Evolutionary conservation across 2,113 vertebrate genomes (phyloP), one percentile per base, ranked within the genome.

Genomic region (Hippocampus guttulatus): DNA sequence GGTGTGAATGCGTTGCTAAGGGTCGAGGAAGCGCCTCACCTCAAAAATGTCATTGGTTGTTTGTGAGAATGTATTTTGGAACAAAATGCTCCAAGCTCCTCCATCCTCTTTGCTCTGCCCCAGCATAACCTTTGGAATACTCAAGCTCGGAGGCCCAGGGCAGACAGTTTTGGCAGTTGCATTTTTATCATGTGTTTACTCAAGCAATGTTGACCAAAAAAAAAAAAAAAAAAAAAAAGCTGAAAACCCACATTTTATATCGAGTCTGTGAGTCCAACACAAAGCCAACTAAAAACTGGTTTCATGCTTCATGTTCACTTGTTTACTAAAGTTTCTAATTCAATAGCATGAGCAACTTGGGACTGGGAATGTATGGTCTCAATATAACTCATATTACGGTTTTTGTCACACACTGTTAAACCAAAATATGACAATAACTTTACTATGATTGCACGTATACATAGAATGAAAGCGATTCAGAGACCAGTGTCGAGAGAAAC

Each of bases 31-130:
- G 40, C 4, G 10, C 41, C 38, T 70, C 41, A 20, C 67, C 45
- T 62, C 64, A 68, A 71, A 75, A 71, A 40, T 18, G 14, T n/a
- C 1, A 15, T 70, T 70, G 68, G 43, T 45, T 58, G 2, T 64
- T 49, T 16, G n/a, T 45, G 41, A 16, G 23, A 14, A 20, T 40
- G 27, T 71, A 52, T 77, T 74, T 73, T 43, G 60, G n/a, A 72
- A 67, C 21, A n/a, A 66, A 73, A 57, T 25, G 12, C 14, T 41
- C 67, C 60, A 58, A 33, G 49, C n/a, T 61, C 1, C 40, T 67
- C 45, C 38, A 54, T 49, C 51, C 58, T 57, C 74, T 62, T 79
- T 3, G 75, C 45, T 80, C 55, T 47, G 58, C 77, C 80, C 67
- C 9, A 1, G 63, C n/a, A 9, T 75, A 27, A 55, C 67, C 64